Evolutionary conservation across 1,140 invertebrate genomes (phyloP), one percentile per base, ranked within the genome.

Genomic region (Drosophila sulfurigaster): DNA sequence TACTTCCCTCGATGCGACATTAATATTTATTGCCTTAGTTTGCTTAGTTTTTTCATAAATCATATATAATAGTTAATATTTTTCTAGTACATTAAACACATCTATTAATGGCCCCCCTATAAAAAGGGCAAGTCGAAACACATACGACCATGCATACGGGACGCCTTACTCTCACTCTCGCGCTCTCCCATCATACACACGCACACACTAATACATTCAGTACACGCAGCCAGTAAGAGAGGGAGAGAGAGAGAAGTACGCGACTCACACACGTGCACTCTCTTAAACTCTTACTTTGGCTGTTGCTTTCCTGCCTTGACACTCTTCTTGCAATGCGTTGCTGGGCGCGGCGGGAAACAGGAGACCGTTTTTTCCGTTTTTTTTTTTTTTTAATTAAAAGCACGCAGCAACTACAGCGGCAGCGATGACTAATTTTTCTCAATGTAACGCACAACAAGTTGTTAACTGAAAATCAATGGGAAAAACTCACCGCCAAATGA

Each of bases 341-440:
- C 63, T 88, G 83, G 83, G 83, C 75, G 83, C 80, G 83, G 83
- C 82, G 81, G 81, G 81, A 83, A 80, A 69, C 77, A 85, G 81
- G 81, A 79, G 76, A 63, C 77, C 52, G 46, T 75, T 65, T 49
- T 65, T 65, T 54, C 1, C 13, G 7, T 74, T 57, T 74, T 77
- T 75, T 81, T 57, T 64, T 70, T 80, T 69, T 86, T 87, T 80
- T 80, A 79, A 87, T 88, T 86, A 87, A 87, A 78, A 49, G 54
- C 78, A 72, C 66, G 45, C 62, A 59, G 66, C 45, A 75, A 75
- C 60, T 48, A 52, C 28, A 43, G 45, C 13, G 77, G 46, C 28
- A 32, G 43, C 20, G 80, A 87, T 87, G 82, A 87, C 83, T 87
- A 88, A 87, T 88, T 59, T 59, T 71, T 72, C 43, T 56, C 51